These are phyloP conservation scores for Propithecus deckenii DNA, from an alignment of 2,797 vertebrate species.

Conservation along the genomic window DNA sequence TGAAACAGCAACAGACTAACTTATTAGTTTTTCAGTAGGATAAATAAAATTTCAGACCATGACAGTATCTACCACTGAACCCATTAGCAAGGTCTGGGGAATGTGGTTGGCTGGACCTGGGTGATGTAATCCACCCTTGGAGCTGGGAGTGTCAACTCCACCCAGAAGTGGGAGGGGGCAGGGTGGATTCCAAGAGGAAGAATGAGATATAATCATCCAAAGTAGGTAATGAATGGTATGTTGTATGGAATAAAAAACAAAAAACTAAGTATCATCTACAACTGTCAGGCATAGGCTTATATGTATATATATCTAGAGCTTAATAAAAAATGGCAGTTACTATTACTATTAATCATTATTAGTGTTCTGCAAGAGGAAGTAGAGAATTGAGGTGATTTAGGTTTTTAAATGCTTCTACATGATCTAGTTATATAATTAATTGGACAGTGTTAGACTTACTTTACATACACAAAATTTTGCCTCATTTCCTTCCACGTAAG, in stretches of 20 bases:
- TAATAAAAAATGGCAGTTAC: neutral
- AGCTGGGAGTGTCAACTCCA: neutral
- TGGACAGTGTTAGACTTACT: neutral
- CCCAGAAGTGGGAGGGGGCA: neutral
- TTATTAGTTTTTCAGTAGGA: neutral
- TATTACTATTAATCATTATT: neutral
- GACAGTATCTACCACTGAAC: neutral
- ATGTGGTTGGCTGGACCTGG: neutral
- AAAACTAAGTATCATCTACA: neutral
- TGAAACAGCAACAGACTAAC: neutral
- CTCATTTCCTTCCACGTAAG: neutral
- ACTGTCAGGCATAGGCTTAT: neutral
- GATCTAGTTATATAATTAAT: neutral
- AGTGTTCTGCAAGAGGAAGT: neutral
- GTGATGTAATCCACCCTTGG: neutral
- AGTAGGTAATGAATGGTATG: neutral
- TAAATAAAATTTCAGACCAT: neutral
- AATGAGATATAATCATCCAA: neutral
- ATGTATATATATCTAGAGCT: neutral
- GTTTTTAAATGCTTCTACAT: conserved; percentile 11
- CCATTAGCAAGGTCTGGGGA: neutral
- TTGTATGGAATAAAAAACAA: neutral
- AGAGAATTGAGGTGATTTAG: neutral
- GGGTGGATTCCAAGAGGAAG: neutral
- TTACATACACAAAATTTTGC: neutral